phyloP scores from a whole-genome alignment of 2,113 vertebrate species.

The Alaudala cheleensis region DNA sequence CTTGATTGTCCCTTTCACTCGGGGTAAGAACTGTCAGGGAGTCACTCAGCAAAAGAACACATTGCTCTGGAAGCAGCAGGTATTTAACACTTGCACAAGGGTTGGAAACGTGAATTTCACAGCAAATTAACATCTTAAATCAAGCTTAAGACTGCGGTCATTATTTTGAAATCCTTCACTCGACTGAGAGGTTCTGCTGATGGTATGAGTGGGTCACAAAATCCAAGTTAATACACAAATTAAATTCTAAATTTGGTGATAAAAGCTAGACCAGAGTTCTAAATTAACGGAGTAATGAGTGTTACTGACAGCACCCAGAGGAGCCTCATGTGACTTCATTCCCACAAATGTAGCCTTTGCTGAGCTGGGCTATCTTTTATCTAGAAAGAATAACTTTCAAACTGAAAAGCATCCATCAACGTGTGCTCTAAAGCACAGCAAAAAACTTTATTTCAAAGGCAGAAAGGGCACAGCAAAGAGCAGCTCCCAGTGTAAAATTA shows the following conservation, averaged over 20 bases:
- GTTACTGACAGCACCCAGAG: not conserved
- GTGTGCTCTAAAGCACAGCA: not conserved
- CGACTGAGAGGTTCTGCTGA: not conserved
- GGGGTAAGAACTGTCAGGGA: not conserved
- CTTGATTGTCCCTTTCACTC: constrained; percentile 11
- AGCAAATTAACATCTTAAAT: constrained; percentile 29
- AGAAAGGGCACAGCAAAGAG: not conserved
- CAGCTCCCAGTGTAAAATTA: not conserved
- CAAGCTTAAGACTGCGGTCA: not conserved
- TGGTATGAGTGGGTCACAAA: not conserved
- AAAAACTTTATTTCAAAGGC: not conserved
- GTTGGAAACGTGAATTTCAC: not conserved
- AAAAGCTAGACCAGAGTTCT: constrained; percentile 2
- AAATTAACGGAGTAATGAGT: constrained; percentile 44
- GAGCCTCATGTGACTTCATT: constrained; percentile 7
- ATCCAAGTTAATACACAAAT: constrained; percentile 9
- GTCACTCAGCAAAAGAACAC: not conserved
- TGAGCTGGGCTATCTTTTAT: constrained; percentile 36
- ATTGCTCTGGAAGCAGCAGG: not conserved
- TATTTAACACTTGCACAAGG: not conserved
- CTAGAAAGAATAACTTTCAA: constrained; percentile 42
- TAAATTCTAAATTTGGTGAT: constrained; percentile 32
- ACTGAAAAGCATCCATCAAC: constrained; percentile 50
- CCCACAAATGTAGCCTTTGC: not conserved
- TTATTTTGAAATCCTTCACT: not conserved